phyloP scores from a whole-genome alignment of 2,888 invertebrate species.

The Hoplodrina blanda region DNA sequence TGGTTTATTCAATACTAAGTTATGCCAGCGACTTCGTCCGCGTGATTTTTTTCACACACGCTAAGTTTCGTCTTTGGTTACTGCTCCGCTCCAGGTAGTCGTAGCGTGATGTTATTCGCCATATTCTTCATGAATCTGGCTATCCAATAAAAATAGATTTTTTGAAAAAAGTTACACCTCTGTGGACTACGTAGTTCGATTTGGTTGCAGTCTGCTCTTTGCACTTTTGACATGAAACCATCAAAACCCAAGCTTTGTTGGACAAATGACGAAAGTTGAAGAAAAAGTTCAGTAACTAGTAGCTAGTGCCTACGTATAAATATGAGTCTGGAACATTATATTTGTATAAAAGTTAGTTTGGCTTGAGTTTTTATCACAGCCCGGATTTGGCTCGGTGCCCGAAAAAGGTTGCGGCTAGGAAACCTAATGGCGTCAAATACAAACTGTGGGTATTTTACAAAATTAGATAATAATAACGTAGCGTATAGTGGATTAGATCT shows the following conservation, averaged over 20 bases:
- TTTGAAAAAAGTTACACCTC: too few species aligned
- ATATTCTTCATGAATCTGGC: too few species aligned
- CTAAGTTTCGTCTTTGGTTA: too few species aligned
- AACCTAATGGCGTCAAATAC: conserved; percentile 3
- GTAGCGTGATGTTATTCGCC: too few species aligned
- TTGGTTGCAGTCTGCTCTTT: too few species aligned
- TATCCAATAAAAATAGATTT: too few species aligned
- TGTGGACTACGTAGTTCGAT: too few species aligned
- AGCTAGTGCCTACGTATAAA: not conserved
- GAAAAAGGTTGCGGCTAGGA: not conserved
- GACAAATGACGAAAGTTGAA: not conserved
- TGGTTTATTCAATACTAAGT: not conserved
- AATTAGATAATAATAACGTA: not conserved
- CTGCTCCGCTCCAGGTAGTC: too few species aligned
- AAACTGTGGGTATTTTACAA: not conserved
- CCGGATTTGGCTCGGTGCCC: not conserved
- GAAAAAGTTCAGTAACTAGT: not conserved
- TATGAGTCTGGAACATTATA: not conserved
- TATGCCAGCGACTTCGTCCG: too few species aligned
- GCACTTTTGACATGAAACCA: too few species aligned
- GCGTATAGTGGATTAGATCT: not conserved
- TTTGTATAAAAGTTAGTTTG: not conserved
- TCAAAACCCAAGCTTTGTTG: not conserved
- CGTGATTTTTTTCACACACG: too few species aligned
- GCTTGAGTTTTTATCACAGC: not conserved